A percentile compares a stretch with the other conserved stretches of the same genome.
These are phyloP conservation scores for Amphiprion percula DNA, from an alignment of 2,113 vertebrate genomes.

Conservation along the genomic window DNA sequence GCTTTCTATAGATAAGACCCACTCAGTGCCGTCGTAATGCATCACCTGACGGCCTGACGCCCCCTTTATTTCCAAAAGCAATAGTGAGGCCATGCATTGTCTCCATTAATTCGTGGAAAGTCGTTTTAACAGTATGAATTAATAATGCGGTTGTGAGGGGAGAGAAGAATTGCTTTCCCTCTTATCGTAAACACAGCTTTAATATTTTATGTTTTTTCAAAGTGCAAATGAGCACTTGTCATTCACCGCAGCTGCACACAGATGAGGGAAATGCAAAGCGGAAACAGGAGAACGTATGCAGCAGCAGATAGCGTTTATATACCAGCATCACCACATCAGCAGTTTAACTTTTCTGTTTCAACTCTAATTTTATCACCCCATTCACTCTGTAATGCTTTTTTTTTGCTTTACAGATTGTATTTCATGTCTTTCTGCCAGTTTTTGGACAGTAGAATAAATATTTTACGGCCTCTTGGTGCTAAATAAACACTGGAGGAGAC, in stretches of 20 bases:
- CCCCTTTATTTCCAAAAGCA: constrained; percentile 81
- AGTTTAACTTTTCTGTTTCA: neutral
- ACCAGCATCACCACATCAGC: neutral
- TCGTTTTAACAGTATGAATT: constrained; percentile 90
- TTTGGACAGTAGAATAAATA: neutral
- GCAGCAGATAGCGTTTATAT: constrained; percentile 17
- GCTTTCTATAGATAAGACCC: constrained; percentile 80
- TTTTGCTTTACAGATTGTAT: too few relatives aligned
- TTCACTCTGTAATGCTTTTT: too few relatives aligned
- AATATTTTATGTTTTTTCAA: constrained; percentile 88
- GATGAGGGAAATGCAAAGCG: constrained; percentile 55
- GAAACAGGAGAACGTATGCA: constrained; percentile 20
- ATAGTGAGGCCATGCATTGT: constrained; percentile 74
- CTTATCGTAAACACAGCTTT: constrained; percentile 88
- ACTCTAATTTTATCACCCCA: too few relatives aligned
- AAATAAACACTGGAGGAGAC: constrained; percentile 15
- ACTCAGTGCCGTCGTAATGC: constrained; percentile 81
- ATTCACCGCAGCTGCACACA: constrained; percentile 51
- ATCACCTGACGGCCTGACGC: constrained; percentile 72
- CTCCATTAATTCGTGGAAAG: constrained; percentile 89
- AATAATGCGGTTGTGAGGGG: constrained; percentile 85
- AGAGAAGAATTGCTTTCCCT: constrained; percentile 83
- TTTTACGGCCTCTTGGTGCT: constrained; percentile 5
- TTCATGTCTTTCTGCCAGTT: too few relatives aligned
- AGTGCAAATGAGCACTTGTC: constrained; percentile 80